Conservation (phyloP, 2,888 invertebrate species). For the Deladenus siricidicola region DNA sequence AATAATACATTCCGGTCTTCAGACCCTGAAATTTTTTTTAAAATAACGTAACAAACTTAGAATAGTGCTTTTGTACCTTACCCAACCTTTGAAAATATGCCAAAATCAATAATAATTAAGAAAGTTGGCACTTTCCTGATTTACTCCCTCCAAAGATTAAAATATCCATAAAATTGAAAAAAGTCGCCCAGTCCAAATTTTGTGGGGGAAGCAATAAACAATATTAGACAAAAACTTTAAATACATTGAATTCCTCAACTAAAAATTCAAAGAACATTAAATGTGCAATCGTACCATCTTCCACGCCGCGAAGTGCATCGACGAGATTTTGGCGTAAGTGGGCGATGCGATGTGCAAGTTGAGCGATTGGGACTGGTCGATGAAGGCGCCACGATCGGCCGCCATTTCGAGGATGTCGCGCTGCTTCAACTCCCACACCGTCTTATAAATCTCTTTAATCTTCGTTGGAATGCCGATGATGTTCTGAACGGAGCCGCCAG, state of each 20-base stretch:
- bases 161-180: too few species aligned
- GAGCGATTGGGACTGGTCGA: constrained; percentile 95
- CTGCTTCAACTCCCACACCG: constrained; percentile 64
- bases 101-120: too few species aligned
- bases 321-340: constrained; percentile 81
- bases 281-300: too few species aligned
- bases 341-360: constrained; percentile 94
- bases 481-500: constrained; percentile 79
- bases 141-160: too few species aligned
- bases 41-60: not conserved
- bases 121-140: too few species aligned
- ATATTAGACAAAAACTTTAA: too few species aligned
- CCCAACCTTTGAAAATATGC: too few species aligned
- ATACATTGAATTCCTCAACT: too few species aligned
- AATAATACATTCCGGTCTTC: constrained; percentile 98
- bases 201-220: too few species aligned
- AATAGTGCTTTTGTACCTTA: too few species aligned
- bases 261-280: too few species aligned
- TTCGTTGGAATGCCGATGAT: constrained; percentile 52
- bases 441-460: constrained; percentile 57
- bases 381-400: constrained; percentile 90
- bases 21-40: constrained; percentile 64
- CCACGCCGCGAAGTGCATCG: constrained; percentile 98
- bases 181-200: too few species aligned
- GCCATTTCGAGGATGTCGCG: constrained; percentile 89